Evolutionary conservation across 1,140 invertebrate species (phyloP), one percentile per base, ranked within the genome.

Genomic region (Orussus abietinus): DNA sequence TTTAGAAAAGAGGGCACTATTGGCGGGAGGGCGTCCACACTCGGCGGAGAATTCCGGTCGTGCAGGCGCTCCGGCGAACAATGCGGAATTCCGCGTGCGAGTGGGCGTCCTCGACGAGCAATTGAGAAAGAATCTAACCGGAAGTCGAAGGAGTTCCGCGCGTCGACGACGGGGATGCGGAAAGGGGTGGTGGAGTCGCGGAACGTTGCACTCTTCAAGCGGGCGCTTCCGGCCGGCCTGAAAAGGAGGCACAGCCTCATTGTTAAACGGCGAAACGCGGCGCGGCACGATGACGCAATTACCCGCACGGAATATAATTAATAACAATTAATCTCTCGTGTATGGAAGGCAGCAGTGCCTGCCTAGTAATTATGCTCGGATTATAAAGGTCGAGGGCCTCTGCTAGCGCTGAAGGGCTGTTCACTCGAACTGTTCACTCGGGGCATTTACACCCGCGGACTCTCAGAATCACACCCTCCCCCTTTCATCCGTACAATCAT

Each of bases 281-380:
- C 46, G 56, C 45, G 45, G 43, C 42, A 60, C 64, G 64, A 69
- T 64, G 65, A 62, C 64, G 57, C 60, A 70, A 69, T 69, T 69
- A 66, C 63, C 53, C 50, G 39, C 52, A 59, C 60, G 58, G 55
- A 68, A 66, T 63, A 69, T 72, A 72, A 70, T 72, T 69, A 70
- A 72, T 72, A 69, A 68, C 66, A 69, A 72, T 72, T 72, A 72
- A 70, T 72, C 69, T 72, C 66, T 70, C 62, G 62, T 69, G 54
- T 59, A 51, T 40, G 44, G 42, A 38, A 49, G 53, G 54, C 47
- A 53, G 30, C 43, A 46, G 53, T 44, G 57, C 41, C 51, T 59
- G 61, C 47, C 49, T 59, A 63, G 61, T 65, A 70, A 72, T 72
- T 72, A 72, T 70, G 56, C 60, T 53, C 57, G 69, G 62, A 69